Percentiles rank a stretch among this genome's conserved stretches.
Evolutionary conservation across 2,797 vertebrate species (phyloP).

Genomic region (Poliocrania exsul): DNA sequence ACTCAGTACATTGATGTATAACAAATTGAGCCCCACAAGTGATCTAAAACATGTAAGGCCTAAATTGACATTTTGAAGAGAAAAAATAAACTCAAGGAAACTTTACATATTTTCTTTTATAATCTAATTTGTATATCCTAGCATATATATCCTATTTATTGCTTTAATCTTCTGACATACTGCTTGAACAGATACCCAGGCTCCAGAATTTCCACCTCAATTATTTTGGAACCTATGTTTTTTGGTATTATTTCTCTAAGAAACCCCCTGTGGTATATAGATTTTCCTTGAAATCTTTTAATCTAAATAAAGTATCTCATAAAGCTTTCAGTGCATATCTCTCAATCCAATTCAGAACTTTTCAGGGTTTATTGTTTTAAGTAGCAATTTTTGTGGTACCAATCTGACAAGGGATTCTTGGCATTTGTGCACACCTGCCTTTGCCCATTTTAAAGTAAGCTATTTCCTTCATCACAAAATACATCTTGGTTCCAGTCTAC

Average conservation of each 20-base stretch:
- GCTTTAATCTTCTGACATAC: neutral
- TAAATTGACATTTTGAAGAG: neutral
- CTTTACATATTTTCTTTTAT: neutral
- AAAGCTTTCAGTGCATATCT: neutral
- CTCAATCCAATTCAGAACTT: neutral
- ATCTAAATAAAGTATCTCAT: neutral
- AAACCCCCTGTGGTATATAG: neutral
- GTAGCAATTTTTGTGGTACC: neutral
- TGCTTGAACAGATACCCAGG: neutral
- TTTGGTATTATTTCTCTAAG: neutral
- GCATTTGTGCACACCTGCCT: neutral
- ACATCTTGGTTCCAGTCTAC: neutral
- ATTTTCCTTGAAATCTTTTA: neutral
- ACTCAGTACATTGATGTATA: neutral
- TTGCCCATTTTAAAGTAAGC: neutral
- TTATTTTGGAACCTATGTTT: neutral
- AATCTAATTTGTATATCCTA: neutral
- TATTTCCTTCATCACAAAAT: neutral
- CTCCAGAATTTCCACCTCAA: neutral
- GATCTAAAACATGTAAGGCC: neutral
- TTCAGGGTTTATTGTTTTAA: neutral
- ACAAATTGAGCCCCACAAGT: neutral
- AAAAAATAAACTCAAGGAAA: neutral
- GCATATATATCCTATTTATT: neutral
- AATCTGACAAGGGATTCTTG: neutral